These are phyloP conservation scores for Helicorthomorpha holstii DNA, from an alignment of 1,140 invertebrate species.

Conservation along the genomic window DNA sequence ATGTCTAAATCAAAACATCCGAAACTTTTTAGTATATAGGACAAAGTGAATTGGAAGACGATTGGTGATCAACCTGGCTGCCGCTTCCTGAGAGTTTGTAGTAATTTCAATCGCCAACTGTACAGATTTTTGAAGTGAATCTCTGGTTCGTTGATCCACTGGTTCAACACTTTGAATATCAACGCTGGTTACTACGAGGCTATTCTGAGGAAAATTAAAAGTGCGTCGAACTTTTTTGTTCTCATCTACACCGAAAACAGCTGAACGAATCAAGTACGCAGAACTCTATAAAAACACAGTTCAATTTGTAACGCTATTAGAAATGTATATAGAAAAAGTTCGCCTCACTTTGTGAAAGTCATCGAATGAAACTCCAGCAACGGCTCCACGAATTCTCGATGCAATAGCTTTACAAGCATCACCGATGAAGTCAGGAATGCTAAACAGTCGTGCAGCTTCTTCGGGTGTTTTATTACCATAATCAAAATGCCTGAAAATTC, in stretches of 20 bases:
- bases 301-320: background rate
- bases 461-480: constrained; percentile 18
- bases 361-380: constrained; percentile 32
- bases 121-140: constrained; percentile 34
- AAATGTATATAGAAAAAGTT: background rate
- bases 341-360: constrained; percentile 33
- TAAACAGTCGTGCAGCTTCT: constrained; percentile 29
- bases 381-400: constrained; percentile 31
- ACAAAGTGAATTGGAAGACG: background rate
- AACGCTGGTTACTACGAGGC: constrained; percentile 31
- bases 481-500: constrained; percentile 31
- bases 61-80: constrained; percentile 23
- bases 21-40: constrained; percentile 1
- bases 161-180: constrained; percentile 37
- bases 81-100: constrained; percentile 33
- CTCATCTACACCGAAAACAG: constrained; percentile 34
- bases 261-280: constrained; percentile 30
- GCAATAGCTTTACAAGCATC: constrained; percentile 36
- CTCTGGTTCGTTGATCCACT: constrained; percentile 34
- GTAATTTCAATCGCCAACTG: constrained; percentile 33
- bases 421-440: constrained; percentile 35
- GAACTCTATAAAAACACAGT: constrained; percentile 23
- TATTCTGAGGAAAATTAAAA: constrained; percentile 31
- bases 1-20: constrained; percentile 21
- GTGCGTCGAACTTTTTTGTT: constrained; percentile 25